Evolutionary conservation across 1,140 invertebrate genomes (phyloP).

Genomic region (Hypothenemus hampei): DNA sequence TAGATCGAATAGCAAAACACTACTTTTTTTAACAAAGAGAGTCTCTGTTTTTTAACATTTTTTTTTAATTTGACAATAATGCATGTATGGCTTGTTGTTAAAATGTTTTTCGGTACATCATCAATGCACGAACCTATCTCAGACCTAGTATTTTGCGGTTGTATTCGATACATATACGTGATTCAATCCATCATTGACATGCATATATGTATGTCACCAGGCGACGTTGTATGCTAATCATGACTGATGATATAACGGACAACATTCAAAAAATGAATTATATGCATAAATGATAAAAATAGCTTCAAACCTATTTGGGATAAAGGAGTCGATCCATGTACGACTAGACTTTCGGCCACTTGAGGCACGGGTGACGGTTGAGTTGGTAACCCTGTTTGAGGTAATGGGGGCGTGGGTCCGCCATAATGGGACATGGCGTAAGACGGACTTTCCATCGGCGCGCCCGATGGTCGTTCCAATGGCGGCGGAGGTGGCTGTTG

Average conservation of each 20-base stretch:
- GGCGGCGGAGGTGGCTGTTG: slow-evolving; percentile 39
- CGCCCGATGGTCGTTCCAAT: slow-evolving; percentile 35
- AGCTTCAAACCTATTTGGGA: slow-evolving; percentile 65
- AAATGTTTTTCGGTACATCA: too few relatives aligned
- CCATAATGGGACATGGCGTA: slow-evolving; percentile 42
- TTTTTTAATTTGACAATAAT: too few relatives aligned
- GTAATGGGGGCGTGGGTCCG: slow-evolving; percentile 41
- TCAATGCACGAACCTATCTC: too few relatives aligned
- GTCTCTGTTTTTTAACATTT: too few relatives aligned
- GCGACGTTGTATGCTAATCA: too few relatives aligned
- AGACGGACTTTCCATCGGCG: slow-evolving; percentile 18
- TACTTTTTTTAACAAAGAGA: too few relatives aligned
- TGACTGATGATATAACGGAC: background rate
- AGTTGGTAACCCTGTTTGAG: slow-evolving; percentile 5
- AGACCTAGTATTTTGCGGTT: too few relatives aligned
- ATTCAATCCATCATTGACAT: too few relatives aligned
- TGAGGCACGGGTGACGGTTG: slow-evolving; percentile 37
- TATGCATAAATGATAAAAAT: background rate
- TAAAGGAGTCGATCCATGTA: slow-evolving; percentile 79
- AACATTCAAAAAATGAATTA: background rate
- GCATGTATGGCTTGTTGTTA: too few relatives aligned
- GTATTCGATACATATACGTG: too few relatives aligned
- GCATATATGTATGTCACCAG: too few relatives aligned
- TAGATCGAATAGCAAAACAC: too few relatives aligned
- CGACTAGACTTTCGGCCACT: slow-evolving; percentile 41